Evolutionary conservation across 1,140 invertebrate genomes (phyloP).

Genomic region (Pseudobourletiella spinata): DNA sequence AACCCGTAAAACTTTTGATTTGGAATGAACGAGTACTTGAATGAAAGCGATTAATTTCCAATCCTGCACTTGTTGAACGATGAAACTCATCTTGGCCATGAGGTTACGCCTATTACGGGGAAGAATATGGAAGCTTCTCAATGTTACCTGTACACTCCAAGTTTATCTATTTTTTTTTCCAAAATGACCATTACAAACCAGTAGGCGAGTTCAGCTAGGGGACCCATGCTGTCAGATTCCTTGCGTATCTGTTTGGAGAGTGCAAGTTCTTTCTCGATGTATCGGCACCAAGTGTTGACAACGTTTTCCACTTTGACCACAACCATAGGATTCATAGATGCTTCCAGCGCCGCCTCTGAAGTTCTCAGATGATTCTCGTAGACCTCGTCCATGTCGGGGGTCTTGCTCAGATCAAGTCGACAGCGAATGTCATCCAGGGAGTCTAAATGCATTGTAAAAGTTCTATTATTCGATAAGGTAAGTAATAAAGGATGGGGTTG

Average conservation of each 20-base stretch:
- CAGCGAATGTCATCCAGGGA: constrained; percentile 29
- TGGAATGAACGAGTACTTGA: constrained; percentile 54
- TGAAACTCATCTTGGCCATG: constrained; percentile 64
- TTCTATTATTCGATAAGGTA: no score
- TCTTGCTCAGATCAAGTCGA: constrained; percentile 26
- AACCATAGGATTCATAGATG: constrained; percentile 45
- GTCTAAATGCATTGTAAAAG: no score
- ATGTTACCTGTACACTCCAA: not conserved
- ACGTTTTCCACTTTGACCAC: constrained; percentile 48
- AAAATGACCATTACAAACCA: constrained; percentile 13
- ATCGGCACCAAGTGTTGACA: constrained; percentile 53
- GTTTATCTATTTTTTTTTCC: not conserved
- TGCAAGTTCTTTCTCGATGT: constrained; percentile 55
- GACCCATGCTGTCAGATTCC: constrained; percentile 71
- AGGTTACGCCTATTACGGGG: constrained; percentile 63
- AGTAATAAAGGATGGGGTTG: no score
- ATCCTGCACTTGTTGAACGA: constrained; percentile 65
- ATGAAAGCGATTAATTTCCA: constrained; percentile 53
- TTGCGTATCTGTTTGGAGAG: constrained; percentile 62
- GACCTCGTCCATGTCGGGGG: constrained; percentile 43
- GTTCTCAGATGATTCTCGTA: constrained; percentile 47
- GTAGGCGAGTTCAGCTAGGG: constrained; percentile 66
- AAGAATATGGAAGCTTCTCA: no score
- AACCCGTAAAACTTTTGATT: constrained; percentile 62
- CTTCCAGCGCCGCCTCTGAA: constrained; percentile 44